Conservation (phyloP, 2,888 invertebrate species). For the Cantharis lateralis region DNA sequence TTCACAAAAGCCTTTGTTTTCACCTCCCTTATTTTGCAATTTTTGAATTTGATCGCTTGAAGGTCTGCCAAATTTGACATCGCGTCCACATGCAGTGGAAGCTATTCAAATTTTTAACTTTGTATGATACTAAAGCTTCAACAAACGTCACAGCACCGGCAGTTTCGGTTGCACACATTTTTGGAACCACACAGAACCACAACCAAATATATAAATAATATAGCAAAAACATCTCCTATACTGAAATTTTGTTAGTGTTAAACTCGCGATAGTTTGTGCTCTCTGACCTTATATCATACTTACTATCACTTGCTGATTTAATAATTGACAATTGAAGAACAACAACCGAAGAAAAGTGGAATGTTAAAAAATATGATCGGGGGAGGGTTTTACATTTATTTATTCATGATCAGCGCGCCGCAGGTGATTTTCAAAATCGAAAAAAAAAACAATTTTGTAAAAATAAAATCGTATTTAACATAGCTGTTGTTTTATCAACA, state of each 20-base stretch:
- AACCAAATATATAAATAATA: not conserved
- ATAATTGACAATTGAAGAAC: no score
- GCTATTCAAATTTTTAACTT: not conserved
- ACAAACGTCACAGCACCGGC: not conserved
- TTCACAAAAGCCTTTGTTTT: not conserved
- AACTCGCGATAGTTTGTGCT: not conserved
- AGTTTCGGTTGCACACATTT: not conserved
- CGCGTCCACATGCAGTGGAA: not conserved
- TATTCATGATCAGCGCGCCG: no score
- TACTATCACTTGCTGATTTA: not conserved
- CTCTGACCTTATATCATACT: not conserved
- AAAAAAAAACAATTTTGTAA: no score
- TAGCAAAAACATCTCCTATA: not conserved
- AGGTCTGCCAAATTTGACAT: conserved; percentile 1
- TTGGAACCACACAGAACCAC: not conserved
- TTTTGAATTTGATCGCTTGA: not conserved
- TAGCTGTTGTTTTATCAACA: not conserved
- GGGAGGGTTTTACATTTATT: no score
- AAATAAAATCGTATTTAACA: not conserved
- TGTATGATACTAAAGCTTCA: not conserved
- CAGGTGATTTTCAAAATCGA: no score
- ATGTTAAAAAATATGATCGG: no score
- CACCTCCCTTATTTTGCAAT: not conserved
- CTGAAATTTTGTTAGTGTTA: not conserved
- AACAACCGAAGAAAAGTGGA: no score